Evolutionary conservation across 2,888 invertebrate species (phyloP).

Genomic region (Agrenia bidenticulata): DNA sequence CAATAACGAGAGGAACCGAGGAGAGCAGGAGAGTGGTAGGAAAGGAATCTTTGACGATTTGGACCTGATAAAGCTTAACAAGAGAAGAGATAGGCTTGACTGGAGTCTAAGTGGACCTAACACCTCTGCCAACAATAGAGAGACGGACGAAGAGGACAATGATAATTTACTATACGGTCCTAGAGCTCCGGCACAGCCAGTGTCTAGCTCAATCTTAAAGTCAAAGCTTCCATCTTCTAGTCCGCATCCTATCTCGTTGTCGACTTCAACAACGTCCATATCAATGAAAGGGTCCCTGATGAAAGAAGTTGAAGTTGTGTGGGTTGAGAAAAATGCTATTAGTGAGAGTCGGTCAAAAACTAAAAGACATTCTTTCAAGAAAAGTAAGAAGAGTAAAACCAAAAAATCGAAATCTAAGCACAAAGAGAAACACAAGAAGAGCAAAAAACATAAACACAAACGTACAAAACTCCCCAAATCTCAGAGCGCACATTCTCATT

Average conservation of each 20-base stretch:
- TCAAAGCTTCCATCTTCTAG: constrained; percentile 6
- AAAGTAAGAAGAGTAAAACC: constrained; percentile 34
- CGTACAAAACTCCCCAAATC: constrained; percentile 15
- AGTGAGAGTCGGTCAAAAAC: constrained; percentile 22
- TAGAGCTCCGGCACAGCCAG: constrained; percentile 16
- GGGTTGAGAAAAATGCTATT: constrained; percentile 42
- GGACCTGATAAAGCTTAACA: constrained; percentile 11
- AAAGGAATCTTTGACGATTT: constrained; percentile 28
- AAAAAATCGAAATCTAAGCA: constrained; percentile 35
- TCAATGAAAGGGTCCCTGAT: neutral
- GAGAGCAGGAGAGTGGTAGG: neutral
- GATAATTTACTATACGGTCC: constrained; percentile 41
- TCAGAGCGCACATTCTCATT: constrained; percentile 7
- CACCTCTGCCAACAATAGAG: neutral
- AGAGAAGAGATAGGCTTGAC: no score
- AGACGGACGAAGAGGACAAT: constrained; percentile 24
- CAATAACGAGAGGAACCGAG: neutral
- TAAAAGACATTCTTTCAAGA: constrained; percentile 31
- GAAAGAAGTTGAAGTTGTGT: constrained; percentile 38
- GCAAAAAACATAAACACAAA: constrained; percentile 27
- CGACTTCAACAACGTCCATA: no score
- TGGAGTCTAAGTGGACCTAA: no score
- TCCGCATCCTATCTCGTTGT: neutral
- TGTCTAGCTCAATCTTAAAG: constrained; percentile 3
- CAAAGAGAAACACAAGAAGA: constrained; percentile 28